Evolutionary conservation across 2,888 invertebrate genomes (phyloP), one percentile per base, ranked within the genome.

Genomic region (Troides helena): DNA sequence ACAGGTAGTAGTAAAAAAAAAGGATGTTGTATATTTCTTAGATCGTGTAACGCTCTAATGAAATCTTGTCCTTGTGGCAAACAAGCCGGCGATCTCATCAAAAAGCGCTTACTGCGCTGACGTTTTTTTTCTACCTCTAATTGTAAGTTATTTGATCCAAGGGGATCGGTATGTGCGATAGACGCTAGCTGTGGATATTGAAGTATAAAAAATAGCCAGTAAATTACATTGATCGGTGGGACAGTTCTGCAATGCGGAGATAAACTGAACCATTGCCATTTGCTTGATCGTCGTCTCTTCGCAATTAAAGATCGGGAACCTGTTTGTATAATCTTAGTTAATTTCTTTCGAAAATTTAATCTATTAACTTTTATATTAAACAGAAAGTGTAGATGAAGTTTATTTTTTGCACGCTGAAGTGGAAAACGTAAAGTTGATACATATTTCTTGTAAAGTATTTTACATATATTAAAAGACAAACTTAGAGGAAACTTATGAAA

Each of bases 61-160:
- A 88, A 88, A 87, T 88, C 86, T 82, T 82, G 85, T 84, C 80
- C 77, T 78, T 76, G 79, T 80, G 78, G 81, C 82, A 83, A 85
- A 86, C 84, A 85, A 83, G 81, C 80, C 75, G 78, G 78, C 77
- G 83, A 84, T 84, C 85, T 82, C 86, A 87, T 87, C 87, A 87
- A 86, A 88, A 88, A 87, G 83, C 84, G 87, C 85, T 88, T 87
- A 87, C 83, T 77, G 76, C 78, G 75, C 78, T 75, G 75, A 72
- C 76, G 77, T 83, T 87, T 86, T 88, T 46, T 86, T 84, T 30
- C 30, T 66, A 80, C 80, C 76, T 80, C 83, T 87, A 86, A 87
- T 86, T 86, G 83, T 85, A 81, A 85, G 81, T 83, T 86, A 86
- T 85, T 85, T 80, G 79, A 78, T 76, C 76, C 78, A 71, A 73